Evolutionary conservation across 2,113 vertebrate species (phyloP).

Genomic region (Hemiscyllium ocellatum): DNA sequence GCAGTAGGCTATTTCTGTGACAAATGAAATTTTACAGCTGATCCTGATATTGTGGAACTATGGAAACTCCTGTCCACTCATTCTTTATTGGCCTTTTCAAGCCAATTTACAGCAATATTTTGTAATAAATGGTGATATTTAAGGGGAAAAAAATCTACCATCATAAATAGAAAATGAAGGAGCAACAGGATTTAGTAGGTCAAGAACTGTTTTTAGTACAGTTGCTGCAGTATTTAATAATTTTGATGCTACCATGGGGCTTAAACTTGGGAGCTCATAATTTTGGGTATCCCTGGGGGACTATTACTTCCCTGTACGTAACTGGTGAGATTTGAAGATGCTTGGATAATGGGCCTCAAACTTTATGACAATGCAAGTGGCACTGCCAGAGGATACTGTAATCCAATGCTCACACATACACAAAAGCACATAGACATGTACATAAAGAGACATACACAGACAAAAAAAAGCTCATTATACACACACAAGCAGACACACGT

Average conservation of each 20-base stretch:
- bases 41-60: neutral
- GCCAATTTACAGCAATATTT: neutral
- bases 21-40: constrained; percentile 18
- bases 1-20: constrained; percentile 24
- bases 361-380: neutral
- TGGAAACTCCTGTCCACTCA: neutral
- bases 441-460: too few species aligned
- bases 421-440: too few species aligned
- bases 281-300: neutral
- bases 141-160: neutral
- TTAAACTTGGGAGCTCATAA: neutral
- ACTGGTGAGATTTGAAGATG: neutral
- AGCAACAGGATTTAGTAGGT: neutral
- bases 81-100: neutral
- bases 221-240: neutral
- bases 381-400: neutral
- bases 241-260: neutral
- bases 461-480: too few species aligned
- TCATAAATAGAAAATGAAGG: neutral
- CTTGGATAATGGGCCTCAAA: neutral
- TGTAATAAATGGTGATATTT: constrained; percentile 15
- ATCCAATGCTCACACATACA: too few species aligned
- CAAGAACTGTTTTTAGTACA: neutral
- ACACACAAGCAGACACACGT: too few species aligned
- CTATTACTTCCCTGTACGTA: neutral